Percentiles rank a stretch among this genome's conserved stretches.
phyloP scores from a whole-genome alignment of 2,888 invertebrate genomes.

The Eurois occulta region DNA sequence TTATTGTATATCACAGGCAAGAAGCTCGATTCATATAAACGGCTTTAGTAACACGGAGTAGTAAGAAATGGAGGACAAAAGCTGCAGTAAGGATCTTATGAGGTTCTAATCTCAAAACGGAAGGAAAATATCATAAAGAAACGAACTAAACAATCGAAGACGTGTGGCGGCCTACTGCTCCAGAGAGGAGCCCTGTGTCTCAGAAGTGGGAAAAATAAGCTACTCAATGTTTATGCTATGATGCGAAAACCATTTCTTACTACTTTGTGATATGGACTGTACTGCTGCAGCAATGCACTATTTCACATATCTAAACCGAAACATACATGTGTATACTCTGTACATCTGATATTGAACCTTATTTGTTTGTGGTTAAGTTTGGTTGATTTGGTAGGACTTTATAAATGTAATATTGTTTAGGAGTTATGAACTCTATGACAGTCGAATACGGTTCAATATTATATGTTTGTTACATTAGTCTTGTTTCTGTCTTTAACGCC shows the following conservation, averaged over 20 bases:
- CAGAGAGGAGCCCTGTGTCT: not conserved
- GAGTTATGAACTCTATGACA: conserved; percentile 2
- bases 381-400: conserved; percentile 8
- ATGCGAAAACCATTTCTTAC: conserved; percentile 12
- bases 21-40: not conserved
- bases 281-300: not conserved
- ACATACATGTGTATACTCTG: not conserved
- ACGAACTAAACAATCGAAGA: not conserved
- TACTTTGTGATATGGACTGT: conserved; percentile 23
- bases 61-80: not conserved
- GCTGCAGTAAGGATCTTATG: not conserved
- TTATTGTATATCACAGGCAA: not conserved
- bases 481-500: not conserved
- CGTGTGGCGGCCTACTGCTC: not conserved
- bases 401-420: not conserved
- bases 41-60: not conserved
- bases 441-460: conserved; percentile 41
- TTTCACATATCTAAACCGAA: conserved; percentile 15
- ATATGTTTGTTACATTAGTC: conserved; percentile 10
- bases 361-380: accelerated
- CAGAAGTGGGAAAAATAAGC: not conserved
- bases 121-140: not conserved
- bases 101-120: not conserved
- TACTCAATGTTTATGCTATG: not conserved
- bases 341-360: conserved; percentile 38